phyloP scores from a whole-genome alignment of 2,797 vertebrate genomes.

The Sardinella longiceps region DNA sequence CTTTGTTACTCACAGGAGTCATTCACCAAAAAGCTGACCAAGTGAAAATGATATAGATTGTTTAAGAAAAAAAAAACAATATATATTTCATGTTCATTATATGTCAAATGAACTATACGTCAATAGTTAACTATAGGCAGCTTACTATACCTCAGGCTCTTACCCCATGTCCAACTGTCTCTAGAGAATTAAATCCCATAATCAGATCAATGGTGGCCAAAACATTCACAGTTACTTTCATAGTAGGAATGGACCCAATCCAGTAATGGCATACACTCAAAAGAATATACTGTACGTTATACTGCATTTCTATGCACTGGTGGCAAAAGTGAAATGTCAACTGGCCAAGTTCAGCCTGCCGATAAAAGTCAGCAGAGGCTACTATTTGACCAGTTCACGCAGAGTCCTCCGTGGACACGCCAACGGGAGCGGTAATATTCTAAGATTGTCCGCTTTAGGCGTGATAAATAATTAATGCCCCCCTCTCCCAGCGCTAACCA shows the following conservation, averaged over 20 bases:
- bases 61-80: too few species aligned
- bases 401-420: neutral
- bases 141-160: neutral
- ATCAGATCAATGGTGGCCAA: neutral
- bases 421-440: constrained; percentile 55
- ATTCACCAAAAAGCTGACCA: neutral
- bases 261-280: neutral
- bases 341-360: neutral
- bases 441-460: constrained; percentile 62
- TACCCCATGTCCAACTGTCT: neutral
- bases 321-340: constrained; percentile 6
- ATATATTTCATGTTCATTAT: constrained; percentile 2
- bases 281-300: neutral
- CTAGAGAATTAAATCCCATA: neutral
- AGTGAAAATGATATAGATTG: neutral
- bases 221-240: neutral
- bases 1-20: constrained; percentile 36
- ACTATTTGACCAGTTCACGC: neutral
- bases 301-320: neutral
- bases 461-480: constrained; percentile 72
- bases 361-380: neutral
- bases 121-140: neutral
- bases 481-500: constrained; percentile 50
- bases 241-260: neutral
- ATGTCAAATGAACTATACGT: neutral